A percentile compares a stretch with the other conserved stretches of the same genome.
Conservation (phyloP, 2,113 vertebrate species). For the Prietella phreatophila region DNA sequence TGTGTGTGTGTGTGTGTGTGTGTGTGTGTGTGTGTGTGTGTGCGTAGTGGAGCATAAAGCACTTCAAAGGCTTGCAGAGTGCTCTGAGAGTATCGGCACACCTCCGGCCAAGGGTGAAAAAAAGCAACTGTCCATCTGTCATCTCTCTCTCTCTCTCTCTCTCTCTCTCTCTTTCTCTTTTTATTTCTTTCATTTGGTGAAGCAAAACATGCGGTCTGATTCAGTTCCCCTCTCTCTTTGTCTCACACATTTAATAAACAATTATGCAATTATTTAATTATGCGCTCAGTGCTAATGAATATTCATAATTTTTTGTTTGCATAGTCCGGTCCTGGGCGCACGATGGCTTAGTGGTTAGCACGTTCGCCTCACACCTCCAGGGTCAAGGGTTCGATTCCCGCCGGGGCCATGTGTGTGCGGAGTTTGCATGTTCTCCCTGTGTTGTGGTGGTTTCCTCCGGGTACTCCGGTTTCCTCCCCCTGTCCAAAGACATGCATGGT, state of each 20-base stretch:
- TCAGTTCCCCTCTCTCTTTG: conserved; percentile 34
- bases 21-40: conserved; percentile 1
- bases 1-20: not conserved
- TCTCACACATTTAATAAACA: conserved; percentile 45
- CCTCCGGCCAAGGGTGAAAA: conserved; percentile 31
- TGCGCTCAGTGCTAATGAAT: not conserved
- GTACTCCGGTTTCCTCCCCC: too few species aligned
- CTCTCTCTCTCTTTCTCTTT: too few species aligned
- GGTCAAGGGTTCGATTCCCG: too few species aligned
- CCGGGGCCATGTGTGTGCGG: too few species aligned
- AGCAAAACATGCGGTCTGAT: conserved; percentile 39
- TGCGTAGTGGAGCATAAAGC: conserved; percentile 22
- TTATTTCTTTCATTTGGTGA: conserved; percentile 27
- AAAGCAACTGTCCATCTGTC: conserved; percentile 20
- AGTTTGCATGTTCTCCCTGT: too few species aligned
- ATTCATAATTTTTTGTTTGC: not conserved
- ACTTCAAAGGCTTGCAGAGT: conserved; percentile 31
- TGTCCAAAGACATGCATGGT: too few species aligned
- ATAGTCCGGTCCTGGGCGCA: not conserved
- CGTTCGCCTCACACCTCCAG: too few species aligned
- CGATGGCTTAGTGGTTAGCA: too few species aligned
- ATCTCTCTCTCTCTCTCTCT: too few species aligned
- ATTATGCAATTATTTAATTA: conserved; percentile 45
- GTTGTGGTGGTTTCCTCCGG: too few species aligned
- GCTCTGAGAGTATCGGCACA: conserved; percentile 28